Evolutionary conservation across 2,797 vertebrate genomes (phyloP).

Genomic region (Enteromius anoplus): DNA sequence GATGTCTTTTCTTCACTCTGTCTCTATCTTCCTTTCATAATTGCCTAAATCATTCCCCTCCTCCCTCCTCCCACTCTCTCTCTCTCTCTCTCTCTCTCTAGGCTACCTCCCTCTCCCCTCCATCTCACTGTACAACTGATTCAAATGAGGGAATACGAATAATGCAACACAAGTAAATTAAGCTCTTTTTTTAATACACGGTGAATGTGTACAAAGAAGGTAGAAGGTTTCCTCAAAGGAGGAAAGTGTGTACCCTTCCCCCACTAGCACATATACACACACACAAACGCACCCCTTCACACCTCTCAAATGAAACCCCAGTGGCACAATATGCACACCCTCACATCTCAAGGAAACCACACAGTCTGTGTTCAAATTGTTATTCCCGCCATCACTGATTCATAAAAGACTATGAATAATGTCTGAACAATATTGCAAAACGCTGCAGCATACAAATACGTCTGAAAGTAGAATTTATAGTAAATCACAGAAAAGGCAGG

Average conservation of each 20-base stretch:
- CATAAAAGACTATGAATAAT: background rate
- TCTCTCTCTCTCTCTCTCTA: slow-evolving; percentile 16
- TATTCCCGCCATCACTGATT: background rate
- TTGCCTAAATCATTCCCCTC: slow-evolving; percentile 25
- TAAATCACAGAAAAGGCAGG: background rate
- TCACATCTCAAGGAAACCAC: slow-evolving; percentile 35
- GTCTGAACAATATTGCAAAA: background rate
- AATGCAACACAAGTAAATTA: background rate
- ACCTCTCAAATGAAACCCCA: slow-evolving; percentile 55
- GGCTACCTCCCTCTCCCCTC: slow-evolving; percentile 41
- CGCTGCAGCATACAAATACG: background rate
- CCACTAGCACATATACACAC: background rate
- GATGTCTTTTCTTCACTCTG: slow-evolving; percentile 39
- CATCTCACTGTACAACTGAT: slow-evolving; percentile 43
- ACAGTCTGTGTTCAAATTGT: background rate
- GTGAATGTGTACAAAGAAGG: slow-evolving; percentile 24
- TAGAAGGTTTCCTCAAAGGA: slow-evolving; percentile 23
- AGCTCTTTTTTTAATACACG: slow-evolving; percentile 1
- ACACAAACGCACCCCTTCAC: slow-evolving; percentile 38
- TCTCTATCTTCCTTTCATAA: slow-evolving; percentile 40
- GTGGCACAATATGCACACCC: slow-evolving; percentile 50
- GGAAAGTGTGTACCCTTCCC: slow-evolving; percentile 31
- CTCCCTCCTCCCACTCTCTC: slow-evolving; percentile 55
- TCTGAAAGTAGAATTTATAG: background rate
- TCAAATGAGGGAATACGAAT: slow-evolving; percentile 20